Base-by-base conservation (phyloP, 2,113 vertebrate genomes). In the Tricholaema leucomelas region DNA sequence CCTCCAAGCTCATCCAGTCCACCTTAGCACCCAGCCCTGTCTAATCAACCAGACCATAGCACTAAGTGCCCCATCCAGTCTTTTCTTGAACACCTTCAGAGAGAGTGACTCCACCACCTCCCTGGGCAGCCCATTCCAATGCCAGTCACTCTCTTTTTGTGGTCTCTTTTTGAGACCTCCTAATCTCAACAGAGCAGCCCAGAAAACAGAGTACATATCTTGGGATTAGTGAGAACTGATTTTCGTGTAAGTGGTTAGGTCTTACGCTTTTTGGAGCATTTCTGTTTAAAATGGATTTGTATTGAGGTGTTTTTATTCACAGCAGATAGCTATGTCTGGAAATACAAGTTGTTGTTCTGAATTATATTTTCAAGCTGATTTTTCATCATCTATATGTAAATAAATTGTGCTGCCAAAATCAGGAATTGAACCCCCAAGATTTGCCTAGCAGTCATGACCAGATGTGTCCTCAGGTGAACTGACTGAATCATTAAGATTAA, bases 311-410 rank as follows among this genome's bases (percentile, higher is more conserved):
- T 90, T 92, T 80, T 70, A 55, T 87, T 80, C 1, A 1, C 55
- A 19, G 31, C 33, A 89, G 72, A 70, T 36, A 71, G 33, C 30
- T 93, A 3, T 77, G 58, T 55, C 52, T 89, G 60, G 64, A 25
- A 71, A 60, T 33, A 40, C 56, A 52, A 91, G 64, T 85, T 92
- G 72, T 71, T 56, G 20, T 35, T 88, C 77, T 60, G 9, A 48
- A 33, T 91, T 90, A 71, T 19, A 61, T 52, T 85, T 88, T 83
- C 21, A 18, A 90, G 69, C 48, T 94, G 79, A 87, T 70, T 92
- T 94, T 93, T 93, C 48, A 38, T 90, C 46, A 67, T 81, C 54
- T 88, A 3, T 71, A 48, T 80, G 46, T 92, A 88, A 94, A 89
- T 89, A 73, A 87, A 85, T 74, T 64, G 33, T 11, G 2, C 72